Conservation (phyloP, 2,113 vertebrate species). For the Riparia riparia region DNA sequence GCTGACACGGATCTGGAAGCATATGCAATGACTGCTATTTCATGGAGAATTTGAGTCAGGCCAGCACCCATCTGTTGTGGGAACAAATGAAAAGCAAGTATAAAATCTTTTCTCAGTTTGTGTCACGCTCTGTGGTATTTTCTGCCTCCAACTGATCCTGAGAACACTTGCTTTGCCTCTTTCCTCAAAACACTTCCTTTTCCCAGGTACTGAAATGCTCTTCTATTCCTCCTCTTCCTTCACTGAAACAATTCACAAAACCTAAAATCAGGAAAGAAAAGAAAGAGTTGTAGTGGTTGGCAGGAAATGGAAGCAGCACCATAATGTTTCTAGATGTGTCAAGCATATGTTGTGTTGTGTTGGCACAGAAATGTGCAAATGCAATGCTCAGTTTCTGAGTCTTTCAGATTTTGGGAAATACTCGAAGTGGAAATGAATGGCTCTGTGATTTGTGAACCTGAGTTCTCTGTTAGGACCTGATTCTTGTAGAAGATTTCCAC, state of each 20-base stretch:
- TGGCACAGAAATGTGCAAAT: slow-evolving; percentile 60
- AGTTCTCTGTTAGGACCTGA: not conserved
- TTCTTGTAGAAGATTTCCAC: not conserved
- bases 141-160: slow-evolving; percentile 25
- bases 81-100: slow-evolving; percentile 60
- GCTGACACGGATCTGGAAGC: not conserved
- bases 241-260: slow-evolving; percentile 3
- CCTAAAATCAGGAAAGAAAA: slow-evolving; percentile 13
- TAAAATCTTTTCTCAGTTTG: slow-evolving; percentile 55
- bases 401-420: slow-evolving; percentile 16
- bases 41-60: slow-evolving; percentile 44
- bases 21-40: slow-evolving; percentile 46
- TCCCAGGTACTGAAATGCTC: not conserved
- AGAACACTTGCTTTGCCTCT: slow-evolving; percentile 32
- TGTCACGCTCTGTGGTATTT: slow-evolving; percentile 55
- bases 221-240: not conserved
- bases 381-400: slow-evolving; percentile 35
- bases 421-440: not conserved
- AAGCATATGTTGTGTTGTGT: slow-evolving; percentile 45
- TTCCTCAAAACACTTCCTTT: not conserved
- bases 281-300: not conserved
- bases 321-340: slow-evolving; percentile 55
- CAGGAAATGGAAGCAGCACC: slow-evolving; percentile 46
- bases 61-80: slow-evolving; percentile 57
- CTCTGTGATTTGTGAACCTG: not conserved